Evolutionary conservation across 2,797 vertebrate genomes (phyloP).

Genomic region (Petrocephalus schoutedeni): DNA sequence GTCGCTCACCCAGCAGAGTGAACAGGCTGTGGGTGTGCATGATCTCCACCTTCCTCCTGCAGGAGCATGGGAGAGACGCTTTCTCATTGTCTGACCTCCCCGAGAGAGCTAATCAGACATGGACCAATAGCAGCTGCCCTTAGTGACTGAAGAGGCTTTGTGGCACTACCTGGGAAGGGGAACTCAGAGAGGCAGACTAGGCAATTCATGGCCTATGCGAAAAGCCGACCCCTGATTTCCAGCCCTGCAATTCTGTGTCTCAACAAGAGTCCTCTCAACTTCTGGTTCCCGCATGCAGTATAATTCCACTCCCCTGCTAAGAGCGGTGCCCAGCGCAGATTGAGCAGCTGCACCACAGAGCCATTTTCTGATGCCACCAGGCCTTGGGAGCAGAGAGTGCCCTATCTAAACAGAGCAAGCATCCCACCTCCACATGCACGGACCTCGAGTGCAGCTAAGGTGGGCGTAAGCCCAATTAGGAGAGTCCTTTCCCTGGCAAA

Average conservation of each 20-base stretch:
- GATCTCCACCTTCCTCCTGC: conserved; percentile 95
- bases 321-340: not conserved
- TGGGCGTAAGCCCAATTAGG: not conserved
- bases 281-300: not conserved
- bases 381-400: not conserved
- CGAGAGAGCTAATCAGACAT: not conserved
- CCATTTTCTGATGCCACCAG: not conserved
- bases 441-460: too few species aligned
- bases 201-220: not conserved
- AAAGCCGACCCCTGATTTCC: not conserved
- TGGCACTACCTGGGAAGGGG: not conserved
- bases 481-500: not conserved
- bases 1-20: conserved; percentile 89
- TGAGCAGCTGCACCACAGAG: not conserved
- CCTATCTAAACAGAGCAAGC: not conserved
- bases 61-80: not conserved
- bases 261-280: not conserved
- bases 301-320: not conserved
- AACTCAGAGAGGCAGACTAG: not conserved
- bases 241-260: not conserved
- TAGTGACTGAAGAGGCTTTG: not conserved
- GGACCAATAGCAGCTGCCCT: not conserved
- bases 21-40: conserved; percentile 99
- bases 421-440: not conserved
- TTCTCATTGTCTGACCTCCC: not conserved